Base-by-base conservation (phyloP, 2,797 vertebrate genomes). In the Ficedula albicollis region DNA sequence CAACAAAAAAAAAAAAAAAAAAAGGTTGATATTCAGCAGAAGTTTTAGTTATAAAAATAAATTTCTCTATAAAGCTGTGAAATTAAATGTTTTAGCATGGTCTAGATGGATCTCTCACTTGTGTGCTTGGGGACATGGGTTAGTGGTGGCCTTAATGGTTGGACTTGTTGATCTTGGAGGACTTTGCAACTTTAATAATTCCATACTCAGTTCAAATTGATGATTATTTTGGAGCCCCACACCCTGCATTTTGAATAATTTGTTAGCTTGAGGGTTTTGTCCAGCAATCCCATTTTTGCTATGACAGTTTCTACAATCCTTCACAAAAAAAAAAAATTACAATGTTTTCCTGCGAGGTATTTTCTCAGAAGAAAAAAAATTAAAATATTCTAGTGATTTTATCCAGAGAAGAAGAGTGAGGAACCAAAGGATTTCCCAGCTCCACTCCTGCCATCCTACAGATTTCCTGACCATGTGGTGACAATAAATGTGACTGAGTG, bases 381-480 rank as follows among this genome's bases (percentile, higher is more conserved):
- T 6, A 19, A 21, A 56, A 25, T 1, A n/a, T 15, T 67, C 26
- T 41, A 27, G 27, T 30, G 27, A 8, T 13, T 38, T 72, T 41
- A 38, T 27, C 14, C 77, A 74, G 54, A 69, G 82, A 84, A 36
- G 51, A 70, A 83, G 55, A 62, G 15, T 0, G 34, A n/a, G 72
- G 78, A 72, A 15, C 12, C 14, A 73, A 67, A 80, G 62, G 51
- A 56, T 41, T 60, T 44, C 15, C n/a, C 56, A 93, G 62, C 54
- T 55, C 22, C 1, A 0, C 34, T 70, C 15, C 56, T 63, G 41
- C 43, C 15, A 72, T 43, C 34, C 66, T 30, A 41, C 5, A 0
- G 6, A n/a, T 43, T 55, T 54, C 27, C 70, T 72, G 29, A 34
- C 11, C 0, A 1, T 9, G 8, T 0, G 59, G 26, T 10, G 32